Conservation (phyloP, 2,113 vertebrate genomes). For the Ceyx melanurus region DNA sequence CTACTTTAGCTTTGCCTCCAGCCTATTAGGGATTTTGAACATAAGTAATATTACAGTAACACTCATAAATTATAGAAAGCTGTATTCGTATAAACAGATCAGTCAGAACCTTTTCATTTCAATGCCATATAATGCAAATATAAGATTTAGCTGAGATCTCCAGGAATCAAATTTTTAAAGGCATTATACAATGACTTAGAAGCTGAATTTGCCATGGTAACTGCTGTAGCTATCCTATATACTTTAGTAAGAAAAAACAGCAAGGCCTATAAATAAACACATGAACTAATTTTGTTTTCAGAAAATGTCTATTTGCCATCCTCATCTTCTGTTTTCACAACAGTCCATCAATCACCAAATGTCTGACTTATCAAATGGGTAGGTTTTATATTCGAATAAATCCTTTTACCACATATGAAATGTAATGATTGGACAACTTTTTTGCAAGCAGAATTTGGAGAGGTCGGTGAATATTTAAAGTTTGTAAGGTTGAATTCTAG, state of each 20-base stretch:
- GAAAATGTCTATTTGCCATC: background rate
- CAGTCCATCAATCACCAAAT: background rate
- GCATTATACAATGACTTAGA: background rate
- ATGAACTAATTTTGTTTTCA: slow-evolving; percentile 1
- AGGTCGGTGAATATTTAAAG: background rate
- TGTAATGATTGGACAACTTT: background rate
- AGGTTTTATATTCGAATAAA: background rate
- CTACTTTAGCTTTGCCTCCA: background rate
- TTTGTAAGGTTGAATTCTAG: background rate
- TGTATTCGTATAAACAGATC: background rate
- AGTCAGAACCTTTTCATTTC: background rate
- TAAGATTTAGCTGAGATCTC: background rate
- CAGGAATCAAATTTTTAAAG: slow-evolving; percentile 11
- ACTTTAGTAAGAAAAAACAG: background rate
- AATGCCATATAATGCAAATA: background rate
- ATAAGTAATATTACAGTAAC: background rate
- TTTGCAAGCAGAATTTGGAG: slow-evolving; percentile 33
- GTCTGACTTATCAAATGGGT: background rate
- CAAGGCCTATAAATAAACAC: background rate
- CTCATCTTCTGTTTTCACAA: background rate
- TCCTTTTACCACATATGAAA: background rate
- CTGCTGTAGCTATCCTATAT: slow-evolving; percentile 16
- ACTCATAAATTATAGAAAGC: background rate
- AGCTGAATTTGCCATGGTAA: slow-evolving; percentile 63
- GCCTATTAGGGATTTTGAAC: background rate